Evolutionary conservation across 2,888 invertebrate species (phyloP), one percentile per base, ranked within the genome.

Genomic region (Agrilus mali): DNA sequence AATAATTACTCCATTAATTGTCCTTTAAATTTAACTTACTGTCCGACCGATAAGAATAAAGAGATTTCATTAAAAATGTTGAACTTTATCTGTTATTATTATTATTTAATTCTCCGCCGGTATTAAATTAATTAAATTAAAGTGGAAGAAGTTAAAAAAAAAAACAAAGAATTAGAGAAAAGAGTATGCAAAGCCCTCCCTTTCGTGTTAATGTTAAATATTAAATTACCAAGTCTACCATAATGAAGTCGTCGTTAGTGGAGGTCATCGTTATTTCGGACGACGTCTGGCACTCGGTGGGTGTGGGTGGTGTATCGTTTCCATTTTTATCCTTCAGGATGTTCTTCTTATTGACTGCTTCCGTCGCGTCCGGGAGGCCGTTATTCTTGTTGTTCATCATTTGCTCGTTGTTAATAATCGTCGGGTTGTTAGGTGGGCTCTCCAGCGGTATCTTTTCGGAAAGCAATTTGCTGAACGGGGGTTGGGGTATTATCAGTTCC

Each of bases 141-240:
- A 36, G 14, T 13, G 13, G 31, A n/a, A 33, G 17, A 34, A 17
- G 20, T 35, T 41, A n/a, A 33, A 15, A 44, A 45, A 36, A 33
- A 36, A 42, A 13, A 40, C 10, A 17, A 27, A 22, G 14, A 35
- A n/a, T n/a, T n/a, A n/a, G n/a, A 17, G 14, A 16, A 7, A 27
- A 34, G 39, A 16, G n/a, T n/a, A n/a, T 35, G 16, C 35, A 15
- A n/a, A 15, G 35, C 16, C 27, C 27, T 27, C 27, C 27, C 27
- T 27, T 2, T 10, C 10, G 43, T 42, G 46, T 46, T 46, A 50
- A 45, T 44, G 47, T 46, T 54, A 48, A 52, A 56, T 54, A 55
- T 53, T 57, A 59, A 61, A 71, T 73, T 72, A 80, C 80, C 75
- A 80, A 69, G 66, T 80, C 78, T 61, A 81, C 77, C 74, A 80